Evolutionary conservation across 2,797 vertebrate species (phyloP).

Genomic region (Hemitrygon akajei): DNA sequence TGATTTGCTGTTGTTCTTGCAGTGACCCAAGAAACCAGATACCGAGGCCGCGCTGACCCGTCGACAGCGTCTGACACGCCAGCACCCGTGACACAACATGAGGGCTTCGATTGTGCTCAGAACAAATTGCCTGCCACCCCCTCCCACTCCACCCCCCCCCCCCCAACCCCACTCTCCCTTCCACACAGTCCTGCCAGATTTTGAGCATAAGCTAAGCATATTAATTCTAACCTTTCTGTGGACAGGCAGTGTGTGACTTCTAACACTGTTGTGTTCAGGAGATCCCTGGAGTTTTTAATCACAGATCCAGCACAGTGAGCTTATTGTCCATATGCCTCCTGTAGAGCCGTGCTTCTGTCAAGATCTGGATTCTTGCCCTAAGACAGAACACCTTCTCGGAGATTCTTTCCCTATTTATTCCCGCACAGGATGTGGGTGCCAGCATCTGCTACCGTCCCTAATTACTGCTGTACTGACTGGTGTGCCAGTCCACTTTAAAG

Average conservation of each 20-base stretch:
- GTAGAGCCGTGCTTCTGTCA: neutral
- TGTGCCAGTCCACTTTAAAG: no score
- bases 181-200: neutral
- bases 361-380: neutral
- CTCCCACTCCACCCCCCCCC: neutral
- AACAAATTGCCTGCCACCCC: neutral
- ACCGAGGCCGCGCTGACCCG: neutral
- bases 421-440: no score
- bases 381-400: neutral
- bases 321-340: neutral
- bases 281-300: neutral
- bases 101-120: neutral
- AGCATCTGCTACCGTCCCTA: no score
- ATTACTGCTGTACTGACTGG: no score
- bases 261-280: neutral
- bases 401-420: no score
- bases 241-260: neutral
- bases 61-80: neutral
- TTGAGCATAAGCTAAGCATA: neutral
- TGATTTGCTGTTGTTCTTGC: slow-evolving; percentile 4
- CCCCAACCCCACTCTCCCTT: neutral
- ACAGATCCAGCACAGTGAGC: neutral
- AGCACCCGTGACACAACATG: neutral
- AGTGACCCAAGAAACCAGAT: slow-evolving; percentile 27
- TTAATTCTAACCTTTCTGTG: slow-evolving; percentile 26